Conservation (phyloP, 2,797 vertebrate species). For the Enteromius viviparus region DNA sequence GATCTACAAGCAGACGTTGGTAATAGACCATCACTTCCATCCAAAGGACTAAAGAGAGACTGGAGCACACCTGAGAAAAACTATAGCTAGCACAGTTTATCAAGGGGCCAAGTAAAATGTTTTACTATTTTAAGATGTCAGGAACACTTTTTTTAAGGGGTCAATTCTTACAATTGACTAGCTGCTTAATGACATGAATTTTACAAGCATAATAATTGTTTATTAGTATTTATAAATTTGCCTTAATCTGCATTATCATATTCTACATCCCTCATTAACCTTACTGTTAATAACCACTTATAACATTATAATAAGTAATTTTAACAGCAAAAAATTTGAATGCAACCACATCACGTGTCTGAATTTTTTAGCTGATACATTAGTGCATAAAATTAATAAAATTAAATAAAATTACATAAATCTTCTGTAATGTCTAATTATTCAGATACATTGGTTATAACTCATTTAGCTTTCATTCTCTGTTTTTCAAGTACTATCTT, state of each 20-base stretch:
- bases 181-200: neutral
- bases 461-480: neutral
- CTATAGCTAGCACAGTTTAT: neutral
- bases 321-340: neutral
- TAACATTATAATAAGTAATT: neutral
- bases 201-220: neutral
- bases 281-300: too few relatives aligned
- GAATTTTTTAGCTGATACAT: neutral
- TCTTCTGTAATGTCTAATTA: neutral
- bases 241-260: neutral
- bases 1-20: constrained; percentile 37
- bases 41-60: neutral
- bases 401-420: neutral
- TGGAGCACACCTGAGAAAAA: constrained; percentile 6
- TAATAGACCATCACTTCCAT: constrained; percentile 51
- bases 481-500: neutral
- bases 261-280: neutral
- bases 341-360: neutral
- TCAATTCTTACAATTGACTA: neutral
- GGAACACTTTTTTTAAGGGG: neutral
- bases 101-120: neutral
- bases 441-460: neutral
- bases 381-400: neutral
- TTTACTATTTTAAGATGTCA: neutral
- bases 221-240: neutral